A percentile compares a stretch with the other conserved stretches of the same genome.
These are phyloP conservation scores for Argyra leucocephala DNA, from an alignment of 2,888 invertebrate genomes.

Conservation along the genomic window DNA sequence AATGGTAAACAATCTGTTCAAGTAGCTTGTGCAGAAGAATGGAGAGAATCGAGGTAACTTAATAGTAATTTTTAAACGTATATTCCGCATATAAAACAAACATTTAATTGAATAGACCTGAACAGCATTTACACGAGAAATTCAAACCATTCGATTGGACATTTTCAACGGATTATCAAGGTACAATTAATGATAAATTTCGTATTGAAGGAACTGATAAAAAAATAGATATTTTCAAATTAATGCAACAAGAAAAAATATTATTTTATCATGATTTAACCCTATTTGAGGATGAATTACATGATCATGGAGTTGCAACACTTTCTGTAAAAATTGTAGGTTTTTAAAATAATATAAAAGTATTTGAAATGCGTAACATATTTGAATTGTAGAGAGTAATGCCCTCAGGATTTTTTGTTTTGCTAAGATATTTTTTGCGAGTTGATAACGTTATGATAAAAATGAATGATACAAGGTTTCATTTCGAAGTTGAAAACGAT, in stretches of 20 bases:
- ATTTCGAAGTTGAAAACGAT: conserved; percentile 64
- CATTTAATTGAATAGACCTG: conserved; percentile 49
- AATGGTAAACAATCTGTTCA: conserved; percentile 64
- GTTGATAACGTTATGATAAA: conserved; percentile 87
- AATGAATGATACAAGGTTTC: conserved; percentile 79
- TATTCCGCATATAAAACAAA: neutral
- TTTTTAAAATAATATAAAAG: conserved; percentile 23
- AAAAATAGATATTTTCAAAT: conserved; percentile 73
- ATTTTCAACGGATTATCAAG: conserved; percentile 84
- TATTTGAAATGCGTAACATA: conserved; percentile 8
- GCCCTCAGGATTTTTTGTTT: conserved; percentile 84
- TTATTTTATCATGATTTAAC: conserved; percentile 88
- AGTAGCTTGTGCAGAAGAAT: conserved; percentile 82
- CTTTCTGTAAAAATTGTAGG: conserved; percentile 88
- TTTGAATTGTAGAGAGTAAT: conserved; percentile 72
- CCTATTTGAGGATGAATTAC: conserved; percentile 95
- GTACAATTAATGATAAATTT: conserved; percentile 58
- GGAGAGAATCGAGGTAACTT: conserved; percentile 75
- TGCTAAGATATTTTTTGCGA: conserved; percentile 83
- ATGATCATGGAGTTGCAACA: conserved; percentile 92
- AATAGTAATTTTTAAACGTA: neutral
- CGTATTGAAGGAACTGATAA: conserved; percentile 56
- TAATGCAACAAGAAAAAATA: conserved; percentile 84
- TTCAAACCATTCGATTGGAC: conserved; percentile 96
- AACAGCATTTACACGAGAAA: conserved; percentile 57